Conservation (phyloP, 2,797 vertebrate species). For the Petrocephalus sullivani region DNA sequence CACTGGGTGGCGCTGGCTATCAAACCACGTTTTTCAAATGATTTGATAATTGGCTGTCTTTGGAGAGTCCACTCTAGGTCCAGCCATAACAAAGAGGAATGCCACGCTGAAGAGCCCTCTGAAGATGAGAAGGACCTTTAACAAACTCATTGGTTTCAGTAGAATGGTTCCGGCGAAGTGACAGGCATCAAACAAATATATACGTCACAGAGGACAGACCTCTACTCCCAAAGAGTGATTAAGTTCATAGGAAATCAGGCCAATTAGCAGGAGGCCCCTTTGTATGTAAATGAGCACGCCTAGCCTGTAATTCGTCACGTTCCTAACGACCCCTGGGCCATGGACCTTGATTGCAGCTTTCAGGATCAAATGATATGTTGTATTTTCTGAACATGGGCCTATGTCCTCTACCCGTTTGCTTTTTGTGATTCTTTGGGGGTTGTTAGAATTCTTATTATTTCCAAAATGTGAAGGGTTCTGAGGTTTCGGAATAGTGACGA, state of each 20-base stretch:
- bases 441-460: background rate
- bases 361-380: background rate
- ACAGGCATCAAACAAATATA: background rate
- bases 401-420: background rate
- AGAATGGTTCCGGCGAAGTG: background rate
- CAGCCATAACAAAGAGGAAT: background rate
- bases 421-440: background rate
- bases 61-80: background rate
- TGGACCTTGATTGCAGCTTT: background rate
- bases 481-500: background rate
- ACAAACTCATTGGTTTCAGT: background rate
- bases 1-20: background rate
- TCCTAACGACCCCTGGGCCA: background rate
- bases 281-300: background rate
- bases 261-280: constrained; percentile 4
- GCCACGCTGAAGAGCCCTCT: background rate
- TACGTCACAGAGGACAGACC: background rate
- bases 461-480: background rate
- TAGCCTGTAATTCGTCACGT: background rate
- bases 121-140: background rate
- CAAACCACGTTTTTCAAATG: background rate
- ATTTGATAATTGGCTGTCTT: background rate
- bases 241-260: background rate
- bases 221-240: background rate
- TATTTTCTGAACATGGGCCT: background rate